phyloP scores from a whole-genome alignment of 2,888 invertebrate species.

The Lasioglossum calceatum region DNA sequence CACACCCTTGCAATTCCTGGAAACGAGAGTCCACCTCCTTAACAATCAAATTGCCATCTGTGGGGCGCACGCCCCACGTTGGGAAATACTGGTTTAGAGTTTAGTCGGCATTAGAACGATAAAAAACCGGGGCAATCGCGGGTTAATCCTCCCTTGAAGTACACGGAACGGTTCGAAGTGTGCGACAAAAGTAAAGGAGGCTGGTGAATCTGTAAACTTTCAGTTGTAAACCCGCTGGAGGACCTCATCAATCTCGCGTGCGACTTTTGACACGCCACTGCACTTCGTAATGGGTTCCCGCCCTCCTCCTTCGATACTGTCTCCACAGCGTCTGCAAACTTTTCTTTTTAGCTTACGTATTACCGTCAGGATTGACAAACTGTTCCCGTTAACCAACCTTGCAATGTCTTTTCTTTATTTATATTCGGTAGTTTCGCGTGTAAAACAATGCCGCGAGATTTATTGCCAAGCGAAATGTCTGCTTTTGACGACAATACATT shows the following conservation, averaged over 20 bases:
- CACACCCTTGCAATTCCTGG: no score
- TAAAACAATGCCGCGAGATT: neutral
- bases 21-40: no score
- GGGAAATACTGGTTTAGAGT: neutral
- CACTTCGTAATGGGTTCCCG: constrained; percentile 62
- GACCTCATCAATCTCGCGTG: constrained; percentile 73
- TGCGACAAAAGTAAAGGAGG: neutral
- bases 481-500: neutral
- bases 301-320: constrained; percentile 6
- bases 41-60: no score
- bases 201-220: constrained; percentile 1
- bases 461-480: neutral
- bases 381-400: neutral
- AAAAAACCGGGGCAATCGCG: constrained; percentile 1
- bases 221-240: constrained; percentile 38
- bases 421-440: neutral
- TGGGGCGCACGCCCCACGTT: no score
- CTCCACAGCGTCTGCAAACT: constrained; percentile 25
- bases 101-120: neutral
- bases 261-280: constrained; percentile 74
- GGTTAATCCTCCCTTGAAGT: constrained; percentile 33
- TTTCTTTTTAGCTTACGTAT: constrained; percentile 5
- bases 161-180: neutral
- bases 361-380: neutral
- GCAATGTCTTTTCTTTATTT: neutral